Conservation (phyloP, 2,797 vertebrate species). For the Carcharodon carcharias region DNA sequence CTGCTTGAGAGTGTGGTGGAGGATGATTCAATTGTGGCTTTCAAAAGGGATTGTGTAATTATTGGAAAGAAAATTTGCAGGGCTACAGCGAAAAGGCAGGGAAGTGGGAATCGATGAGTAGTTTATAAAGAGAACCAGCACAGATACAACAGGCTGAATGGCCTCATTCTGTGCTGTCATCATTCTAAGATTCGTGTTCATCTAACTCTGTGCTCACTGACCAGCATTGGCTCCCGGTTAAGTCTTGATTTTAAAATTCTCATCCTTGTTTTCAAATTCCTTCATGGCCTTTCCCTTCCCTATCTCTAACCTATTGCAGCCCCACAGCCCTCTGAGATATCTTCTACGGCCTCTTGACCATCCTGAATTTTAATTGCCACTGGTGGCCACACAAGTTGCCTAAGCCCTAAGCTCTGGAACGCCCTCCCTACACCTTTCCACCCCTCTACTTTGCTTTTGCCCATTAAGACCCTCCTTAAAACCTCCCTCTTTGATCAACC, state of each 20-base stretch:
- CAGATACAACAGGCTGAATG: background rate
- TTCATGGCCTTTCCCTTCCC: background rate
- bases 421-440: background rate
- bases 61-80: background rate
- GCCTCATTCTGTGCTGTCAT: background rate
- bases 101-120: background rate
- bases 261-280: background rate
- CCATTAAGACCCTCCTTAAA: background rate
- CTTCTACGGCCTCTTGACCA: background rate
- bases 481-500: background rate
- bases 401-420: background rate
- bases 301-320: background rate
- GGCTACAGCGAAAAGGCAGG: background rate
- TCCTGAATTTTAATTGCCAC: background rate
- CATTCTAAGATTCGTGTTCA: background rate
- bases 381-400: background rate
- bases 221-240: no score
- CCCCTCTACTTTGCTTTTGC: background rate
- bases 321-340: background rate
- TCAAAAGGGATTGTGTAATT: background rate
- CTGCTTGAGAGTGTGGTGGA: background rate
- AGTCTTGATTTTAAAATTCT: no score
- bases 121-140: background rate
- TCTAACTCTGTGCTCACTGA: no score
- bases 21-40: background rate